Evolutionary conservation across 2,113 vertebrate species (phyloP), one percentile per base, ranked within the genome.

Genomic region (Fregetta grallaria): DNA sequence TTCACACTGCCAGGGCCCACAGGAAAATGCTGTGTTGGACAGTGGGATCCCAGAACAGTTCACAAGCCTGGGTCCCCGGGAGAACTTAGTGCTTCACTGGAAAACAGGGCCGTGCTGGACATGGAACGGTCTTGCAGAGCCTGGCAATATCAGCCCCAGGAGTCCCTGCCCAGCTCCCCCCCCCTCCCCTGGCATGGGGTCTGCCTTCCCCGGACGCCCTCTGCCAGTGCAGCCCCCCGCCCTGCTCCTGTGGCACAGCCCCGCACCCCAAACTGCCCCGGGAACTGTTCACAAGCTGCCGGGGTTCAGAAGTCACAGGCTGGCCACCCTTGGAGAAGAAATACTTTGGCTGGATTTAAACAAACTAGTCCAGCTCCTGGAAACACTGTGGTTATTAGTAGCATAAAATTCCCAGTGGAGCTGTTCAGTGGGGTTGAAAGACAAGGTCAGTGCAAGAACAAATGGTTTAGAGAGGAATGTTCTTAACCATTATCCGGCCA

Each of bases 241-340:
- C 17, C 88, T 9, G 44, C 52, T 81, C 85, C 68, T 13, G 2
- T 2, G 55, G 59, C 81, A 92, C 74, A 53, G 56, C 23, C 13
- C 22, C 0, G 0, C 4, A 2, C 26, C 90, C 0, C 0, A 78
- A 66, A 84, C 32, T 36, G 53, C 36, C 63, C 62, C 0, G 0
- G 75, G 44, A 88, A 76, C 21, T 44, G 52, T 0, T 1, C 34
- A 45, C 34, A 44, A 44, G 52, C 74, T 63, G 70, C 62, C 3
- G 5, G 70, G 56, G 32, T 56, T 79, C 82, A 61, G 52, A 67
- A 91, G 36, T 45, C 88, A 86, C 9, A 58, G 47, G 34, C 25
- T 53, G 75, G 50, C 67, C 86, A 84, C 59, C 15, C 56, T 29
- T 67, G n/a, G 68, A 89, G 76, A 86, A 79, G 71, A 86, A 85